Evolutionary conservation across 2,888 invertebrate species (phyloP), one percentile per base, ranked within the genome.

Genomic region (Drosophila melanosoma): DNA sequence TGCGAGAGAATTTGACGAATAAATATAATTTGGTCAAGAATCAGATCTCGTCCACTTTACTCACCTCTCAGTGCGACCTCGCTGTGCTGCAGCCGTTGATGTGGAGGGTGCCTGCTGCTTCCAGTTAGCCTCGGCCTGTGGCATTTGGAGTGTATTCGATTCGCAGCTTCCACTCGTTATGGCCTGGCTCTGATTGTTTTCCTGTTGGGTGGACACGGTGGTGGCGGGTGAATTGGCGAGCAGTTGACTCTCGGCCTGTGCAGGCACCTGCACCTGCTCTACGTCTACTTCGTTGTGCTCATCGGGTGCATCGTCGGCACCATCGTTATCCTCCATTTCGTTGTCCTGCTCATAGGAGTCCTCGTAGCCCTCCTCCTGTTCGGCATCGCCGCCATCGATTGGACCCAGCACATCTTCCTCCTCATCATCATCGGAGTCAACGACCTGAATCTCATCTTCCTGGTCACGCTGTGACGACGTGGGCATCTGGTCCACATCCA

Each of bases 391-490:
- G 3, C 91, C 90, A 76, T 94, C 94, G n/a, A 87, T 87, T 36
- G 91, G 91, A 0, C 90, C 92, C 84, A 93, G 90, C 1, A 91
- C 93, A 64, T 93, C 93, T 52, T 91, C 91, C 64, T 81, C 77
- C 57, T 96, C 96, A 84, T 96, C 97, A 82, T 97, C 97, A 81
- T 97, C 97, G 0, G 96, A 96, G 90, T 96, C 97, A 0, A 96
- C 96, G 6, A 96, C 95, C 52, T 97, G 96, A 49, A 97, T 96
- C 79, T 97, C 97, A 90, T 97, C 97, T 87, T 97, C 96, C 91
- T 97, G 97, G 91, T 97, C 97, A 69, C 97, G 95, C 87, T 97
- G 97, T 35, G 97, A 97, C 29, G 97, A 97, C 0, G 97, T 97
- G 10, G 97, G 97, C 68, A 97, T 97, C 94, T 97, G 96, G 90